These are phyloP conservation scores for Lasioglossum marginatum DNA, from an alignment of 2,888 invertebrate genomes.

Conservation along the genomic window DNA sequence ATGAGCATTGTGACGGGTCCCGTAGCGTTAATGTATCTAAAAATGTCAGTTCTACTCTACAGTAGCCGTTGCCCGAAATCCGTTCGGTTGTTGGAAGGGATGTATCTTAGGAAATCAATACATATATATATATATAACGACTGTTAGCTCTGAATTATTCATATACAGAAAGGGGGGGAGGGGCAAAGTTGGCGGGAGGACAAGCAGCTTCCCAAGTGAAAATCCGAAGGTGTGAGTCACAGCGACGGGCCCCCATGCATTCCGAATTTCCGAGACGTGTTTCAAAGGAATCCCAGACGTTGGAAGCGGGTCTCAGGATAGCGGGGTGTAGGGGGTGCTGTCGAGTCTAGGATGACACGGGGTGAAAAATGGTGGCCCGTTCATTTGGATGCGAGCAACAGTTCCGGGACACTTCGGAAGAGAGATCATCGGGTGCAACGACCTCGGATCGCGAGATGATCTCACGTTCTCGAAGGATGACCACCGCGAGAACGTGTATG, in stretches of 20 bases:
- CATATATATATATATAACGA: no score
- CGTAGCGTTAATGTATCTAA: neutral
- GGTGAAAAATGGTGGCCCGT: constrained; percentile 44
- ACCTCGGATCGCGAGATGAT: constrained; percentile 49
- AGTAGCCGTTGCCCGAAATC: constrained; percentile 22
- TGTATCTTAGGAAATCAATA: constrained; percentile 12
- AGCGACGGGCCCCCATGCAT: constrained; percentile 34
- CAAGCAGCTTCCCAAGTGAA: constrained; percentile 56
- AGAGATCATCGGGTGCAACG: constrained; percentile 45
- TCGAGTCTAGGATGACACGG: constrained; percentile 11
- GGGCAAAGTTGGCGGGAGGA: neutral
- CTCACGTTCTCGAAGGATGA: constrained; percentile 44
- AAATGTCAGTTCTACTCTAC: neutral
- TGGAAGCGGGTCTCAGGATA: neutral
- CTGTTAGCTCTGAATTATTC: constrained; percentile 50
- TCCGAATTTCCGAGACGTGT: constrained; percentile 54
- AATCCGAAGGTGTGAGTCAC: constrained; percentile 62
- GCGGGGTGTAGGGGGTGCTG: no score
- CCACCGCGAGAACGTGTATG: constrained; percentile 14
- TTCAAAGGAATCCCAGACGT: constrained; percentile 35
- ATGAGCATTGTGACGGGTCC: neutral
- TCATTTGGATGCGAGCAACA: constrained; percentile 30
- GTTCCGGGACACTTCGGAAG: constrained; percentile 35
- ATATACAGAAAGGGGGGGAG: constrained; percentile 3
- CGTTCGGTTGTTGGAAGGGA: neutral